Evolutionary conservation across 1,140 invertebrate species (phyloP).

Genomic region (Sycobia sp.): DNA sequence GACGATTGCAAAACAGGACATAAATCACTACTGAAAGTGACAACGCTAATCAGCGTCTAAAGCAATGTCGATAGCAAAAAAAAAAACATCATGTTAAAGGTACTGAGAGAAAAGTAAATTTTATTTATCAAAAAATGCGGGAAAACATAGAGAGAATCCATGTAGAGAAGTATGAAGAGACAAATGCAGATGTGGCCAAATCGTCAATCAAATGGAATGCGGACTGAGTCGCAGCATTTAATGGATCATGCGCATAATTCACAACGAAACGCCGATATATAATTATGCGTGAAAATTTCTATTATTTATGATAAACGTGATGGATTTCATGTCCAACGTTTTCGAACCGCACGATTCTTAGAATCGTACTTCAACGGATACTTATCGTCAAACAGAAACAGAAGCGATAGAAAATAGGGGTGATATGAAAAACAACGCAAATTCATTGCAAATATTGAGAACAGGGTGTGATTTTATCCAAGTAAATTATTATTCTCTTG

Average conservation of each 20-base stretch:
- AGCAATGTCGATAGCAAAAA: not conserved
- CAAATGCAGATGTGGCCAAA: not conserved
- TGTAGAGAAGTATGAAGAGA: not conserved
- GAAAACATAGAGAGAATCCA: conserved; percentile 7
- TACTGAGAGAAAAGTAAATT: too few species aligned
- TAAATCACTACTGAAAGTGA: conserved; percentile 4
- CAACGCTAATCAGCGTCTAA: not conserved
- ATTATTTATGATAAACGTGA: conserved; percentile 20
- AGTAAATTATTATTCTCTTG: conserved; percentile 13
- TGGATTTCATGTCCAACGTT: not conserved
- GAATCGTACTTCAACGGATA: not conserved
- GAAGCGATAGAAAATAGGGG: not conserved
- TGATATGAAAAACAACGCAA: not conserved
- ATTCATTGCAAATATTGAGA: conserved; percentile 8
- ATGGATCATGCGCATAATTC: not conserved
- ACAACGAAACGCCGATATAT: not conserved
- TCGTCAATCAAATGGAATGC: not conserved
- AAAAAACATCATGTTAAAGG: not conserved
- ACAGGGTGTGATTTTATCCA: conserved; percentile 18
- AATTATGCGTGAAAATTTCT: not conserved
- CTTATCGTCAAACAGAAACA: not conserved
- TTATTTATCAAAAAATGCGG: too few species aligned
- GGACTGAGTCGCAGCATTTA: not conserved
- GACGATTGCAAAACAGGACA: conserved; percentile 4
- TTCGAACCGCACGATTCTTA: not conserved